A percentile compares a stretch with the other conserved stretches of the same genome.
phyloP scores from a whole-genome alignment of 1,140 invertebrate genomes.

The Aphelinus certus region DNA sequence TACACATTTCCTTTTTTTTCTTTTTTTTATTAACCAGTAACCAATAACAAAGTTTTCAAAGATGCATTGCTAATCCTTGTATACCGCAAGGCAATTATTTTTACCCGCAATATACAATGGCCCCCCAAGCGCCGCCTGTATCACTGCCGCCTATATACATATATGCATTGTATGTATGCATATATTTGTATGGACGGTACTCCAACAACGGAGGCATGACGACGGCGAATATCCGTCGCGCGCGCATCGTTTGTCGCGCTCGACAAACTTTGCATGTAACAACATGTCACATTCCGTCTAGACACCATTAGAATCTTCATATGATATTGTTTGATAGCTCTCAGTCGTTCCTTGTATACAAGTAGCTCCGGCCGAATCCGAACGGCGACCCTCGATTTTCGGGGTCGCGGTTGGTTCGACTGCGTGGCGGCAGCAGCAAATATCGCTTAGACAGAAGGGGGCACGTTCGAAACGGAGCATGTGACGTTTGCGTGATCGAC shows the following conservation, averaged over 20 bases:
- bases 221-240: background rate
- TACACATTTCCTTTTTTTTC: slow-evolving; percentile 49
- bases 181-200: no score
- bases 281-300: slow-evolving; percentile 5
- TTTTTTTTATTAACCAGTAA: slow-evolving; percentile 52
- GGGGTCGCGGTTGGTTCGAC: background rate
- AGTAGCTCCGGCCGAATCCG: no score
- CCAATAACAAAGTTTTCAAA: slow-evolving; percentile 48
- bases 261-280: background rate
- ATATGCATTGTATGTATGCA: no score
- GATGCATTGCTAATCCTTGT: slow-evolving; percentile 55
- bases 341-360: background rate
- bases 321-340: background rate
- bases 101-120: background rate
- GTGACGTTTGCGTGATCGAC: slow-evolving; percentile 16
- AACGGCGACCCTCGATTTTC: background rate
- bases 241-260: slow-evolving; percentile 4
- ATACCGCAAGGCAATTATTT: slow-evolving; percentile 33
- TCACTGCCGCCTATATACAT: no score
- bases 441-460: no score
- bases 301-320: background rate
- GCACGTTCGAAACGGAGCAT: slow-evolving; percentile 30
- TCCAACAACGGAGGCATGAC: background rate
- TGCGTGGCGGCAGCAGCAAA: background rate
- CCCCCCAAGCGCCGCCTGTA: no score